A percentile compares a stretch with the other conserved stretches of the same genome.
Conservation (phyloP, 2,113 vertebrate species). For the Otocyon megalotis region DNA sequence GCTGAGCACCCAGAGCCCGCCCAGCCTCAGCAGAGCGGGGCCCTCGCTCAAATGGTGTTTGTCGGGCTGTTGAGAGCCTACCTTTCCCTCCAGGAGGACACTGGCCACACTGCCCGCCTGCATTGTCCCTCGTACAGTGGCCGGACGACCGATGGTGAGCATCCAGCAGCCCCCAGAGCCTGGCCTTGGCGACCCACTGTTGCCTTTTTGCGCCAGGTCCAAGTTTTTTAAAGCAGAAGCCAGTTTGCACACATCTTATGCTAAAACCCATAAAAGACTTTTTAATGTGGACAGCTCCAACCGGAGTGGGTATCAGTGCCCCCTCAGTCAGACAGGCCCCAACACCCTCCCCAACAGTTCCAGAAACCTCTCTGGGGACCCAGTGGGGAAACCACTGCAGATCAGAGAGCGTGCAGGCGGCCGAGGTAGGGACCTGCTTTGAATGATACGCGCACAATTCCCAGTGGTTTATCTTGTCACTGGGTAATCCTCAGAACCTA, state of each 20-base stretch:
- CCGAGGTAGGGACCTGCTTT: neutral
- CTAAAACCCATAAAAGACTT: neutral
- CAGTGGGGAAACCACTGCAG: neutral
- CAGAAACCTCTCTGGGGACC: neutral
- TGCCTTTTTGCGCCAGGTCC: neutral
- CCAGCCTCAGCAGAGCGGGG: rapidly evolving
- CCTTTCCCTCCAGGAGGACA: neutral
- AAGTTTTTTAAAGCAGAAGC: neutral
- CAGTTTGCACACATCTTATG: neutral
- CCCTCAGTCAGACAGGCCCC: neutral
- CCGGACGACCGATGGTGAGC: rapidly evolving
- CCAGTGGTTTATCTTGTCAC: neutral
- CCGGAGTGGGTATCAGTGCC: neutral
- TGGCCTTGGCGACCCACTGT: rapidly evolving
- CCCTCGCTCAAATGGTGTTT: neutral
- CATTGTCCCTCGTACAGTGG: rapidly evolving
- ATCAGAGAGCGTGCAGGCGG: rapidly evolving
- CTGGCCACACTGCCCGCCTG: neutral
- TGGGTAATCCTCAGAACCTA: neutral
- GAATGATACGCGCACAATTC: neutral
- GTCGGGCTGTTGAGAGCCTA: neutral
- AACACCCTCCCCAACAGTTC: neutral
- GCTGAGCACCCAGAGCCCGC: neutral
- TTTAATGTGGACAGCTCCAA: neutral
- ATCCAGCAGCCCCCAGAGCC: neutral